Base-by-base conservation (phyloP, 2,888 invertebrate genomes). In the Eristalis intricaria region DNA sequence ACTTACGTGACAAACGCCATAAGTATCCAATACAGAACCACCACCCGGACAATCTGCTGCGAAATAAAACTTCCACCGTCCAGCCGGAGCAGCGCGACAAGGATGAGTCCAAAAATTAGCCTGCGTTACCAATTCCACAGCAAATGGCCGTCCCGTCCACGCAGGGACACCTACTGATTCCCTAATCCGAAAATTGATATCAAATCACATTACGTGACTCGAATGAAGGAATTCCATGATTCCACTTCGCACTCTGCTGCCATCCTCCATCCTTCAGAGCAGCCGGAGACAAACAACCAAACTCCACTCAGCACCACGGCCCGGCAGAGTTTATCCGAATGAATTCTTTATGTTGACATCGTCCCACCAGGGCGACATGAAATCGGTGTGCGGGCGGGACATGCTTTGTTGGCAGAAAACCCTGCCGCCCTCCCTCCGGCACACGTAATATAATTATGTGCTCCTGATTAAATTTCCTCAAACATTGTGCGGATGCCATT, bases 151-250 rank as follows among this genome's bases (percentile, higher is more conserved):
- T 76, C 66, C 61, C 70, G 40, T 22, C 65, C 22, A 65, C 35
- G 60, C 22, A 26, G 38, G 19, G 56, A 60, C 58, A 86, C 78
- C 83, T 83, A 78, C 71, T 68, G 75, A 80, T 76, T 76, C 79
- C 50, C 81, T 84, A 83, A 87, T 87, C 79, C 75, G 91, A 90
- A 91, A 91, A 91, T 91, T 91, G 91, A 91, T 91, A 91, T 91
- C 91, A 91, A 91, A 91, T 91, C 91, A 90, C 87, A 89, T 91
- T 91, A 91, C 91, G 91, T 91, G 91, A 89, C 88, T 81, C 65
- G 91, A 90, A 91, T 91, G 26, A 56, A 78, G 29, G 43, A 82
- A 80, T 63, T 60, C 43, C 63, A 64, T 2, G 73, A 32, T 38
- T 40, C 68, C 50, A 26, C 43, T 32, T 32, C 32, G 32, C 32